Base-by-base conservation (phyloP, 2,113 vertebrate genomes). In the Pteronura brasiliensis region DNA sequence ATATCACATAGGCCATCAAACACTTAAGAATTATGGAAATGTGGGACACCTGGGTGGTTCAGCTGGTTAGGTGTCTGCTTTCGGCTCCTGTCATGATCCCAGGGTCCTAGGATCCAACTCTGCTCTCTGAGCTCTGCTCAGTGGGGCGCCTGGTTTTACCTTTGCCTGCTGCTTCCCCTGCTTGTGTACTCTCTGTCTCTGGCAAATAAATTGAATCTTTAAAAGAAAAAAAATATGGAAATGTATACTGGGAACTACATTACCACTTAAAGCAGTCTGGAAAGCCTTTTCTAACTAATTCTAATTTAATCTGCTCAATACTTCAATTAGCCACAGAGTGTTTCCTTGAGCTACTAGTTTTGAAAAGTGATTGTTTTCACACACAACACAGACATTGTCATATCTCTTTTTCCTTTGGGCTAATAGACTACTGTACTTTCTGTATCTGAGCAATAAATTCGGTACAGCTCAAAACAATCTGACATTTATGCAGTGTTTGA, bases 21-120 rank as follows among this genome's bases (percentile, higher is more conserved):
- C 80, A 93, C 44, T 94, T 97, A 95, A 90, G 95, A 96, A 34
- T 98, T 98, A 96, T 1, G 96, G 88, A 98, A 98, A 96, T 88
- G 23, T 88, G 59, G 25, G 10, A 27, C 9, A 61, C 59, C 59
- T 61, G 25, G 59, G 25, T 61, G 59, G 25, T 61, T 61, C 59
- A 27, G 59, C 25, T 27, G 59, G 59, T 61, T 61, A 61, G 59
- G 59, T 27, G 59, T 61, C 59, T 61, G 59, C 25, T 27, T 61
- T 61, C 4, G 25, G 59, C 59, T 61, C 59, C 25, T 27, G 23
- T 61, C 25, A 27, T 61, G 59, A 61, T 61, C 59, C 59, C 59
- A 61, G 59, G 59, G 59, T 61, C 9, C 0, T 59, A 23, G 57
- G 57, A 59, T 59, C 59, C 59, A 61, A 27, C 25, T 27, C 25